Percentiles rank a stretch among this genome's conserved stretches.
These are phyloP conservation scores for Euplexia lucipara DNA, from an alignment of 2,888 invertebrate species.

Conservation along the genomic window DNA sequence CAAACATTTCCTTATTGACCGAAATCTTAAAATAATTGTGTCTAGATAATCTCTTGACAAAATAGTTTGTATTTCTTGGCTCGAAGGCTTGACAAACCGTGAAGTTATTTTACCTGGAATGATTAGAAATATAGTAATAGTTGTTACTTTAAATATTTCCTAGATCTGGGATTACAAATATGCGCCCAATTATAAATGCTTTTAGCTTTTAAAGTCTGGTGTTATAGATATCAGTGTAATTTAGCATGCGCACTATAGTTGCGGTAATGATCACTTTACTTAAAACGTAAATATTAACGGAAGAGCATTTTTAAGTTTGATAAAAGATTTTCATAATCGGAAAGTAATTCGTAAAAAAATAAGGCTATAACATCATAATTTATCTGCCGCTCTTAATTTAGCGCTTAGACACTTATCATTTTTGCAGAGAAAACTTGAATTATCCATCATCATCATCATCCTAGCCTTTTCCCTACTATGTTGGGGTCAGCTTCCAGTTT, in stretches of 20 bases:
- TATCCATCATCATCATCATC: too few species aligned
- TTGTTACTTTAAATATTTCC: constrained; percentile 8
- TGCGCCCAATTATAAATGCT: neutral
- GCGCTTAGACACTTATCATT: too few species aligned
- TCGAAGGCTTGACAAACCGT: constrained; percentile 21
- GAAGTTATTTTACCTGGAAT: constrained; percentile 36
- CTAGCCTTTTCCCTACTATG: too few species aligned
- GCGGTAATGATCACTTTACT: too few species aligned
- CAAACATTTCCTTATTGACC: constrained; percentile 18
- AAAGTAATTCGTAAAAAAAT: too few species aligned
- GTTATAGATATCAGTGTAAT: neutral
- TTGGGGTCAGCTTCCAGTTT: too few species aligned
- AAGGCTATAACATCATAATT: too few species aligned
- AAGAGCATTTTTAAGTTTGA: too few species aligned
- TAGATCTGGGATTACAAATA: constrained; percentile 5
- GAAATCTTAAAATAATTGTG: constrained; percentile 19
- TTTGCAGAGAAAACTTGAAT: too few species aligned
- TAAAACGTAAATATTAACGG: too few species aligned
- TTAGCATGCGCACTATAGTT: neutral
- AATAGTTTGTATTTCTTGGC: constrained; percentile 24
- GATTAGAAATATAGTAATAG: neutral
- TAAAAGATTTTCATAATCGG: too few species aligned
- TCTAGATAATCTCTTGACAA: constrained; percentile 20
- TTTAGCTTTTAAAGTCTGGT: neutral
- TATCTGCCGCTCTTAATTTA: too few species aligned